Conservation (phyloP, 2,113 vertebrate species). For the Xiphophorus hellerii region DNA sequence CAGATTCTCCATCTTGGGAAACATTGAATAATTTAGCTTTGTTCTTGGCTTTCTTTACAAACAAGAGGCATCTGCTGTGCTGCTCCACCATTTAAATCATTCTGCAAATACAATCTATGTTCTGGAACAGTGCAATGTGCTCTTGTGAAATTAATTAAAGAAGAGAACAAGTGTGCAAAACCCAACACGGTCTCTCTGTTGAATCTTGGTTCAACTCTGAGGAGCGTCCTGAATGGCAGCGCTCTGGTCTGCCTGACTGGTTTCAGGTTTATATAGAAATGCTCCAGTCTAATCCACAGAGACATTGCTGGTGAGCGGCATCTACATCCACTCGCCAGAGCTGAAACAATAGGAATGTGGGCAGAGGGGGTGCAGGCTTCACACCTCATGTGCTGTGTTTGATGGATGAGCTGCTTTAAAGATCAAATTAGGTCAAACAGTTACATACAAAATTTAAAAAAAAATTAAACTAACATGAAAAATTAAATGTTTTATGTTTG, state of each 20-base stretch:
- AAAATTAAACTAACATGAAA: conserved; percentile 50
- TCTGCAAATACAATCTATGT: conserved; percentile 13
- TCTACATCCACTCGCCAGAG: conserved; percentile 53
- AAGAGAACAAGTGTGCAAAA: neutral
- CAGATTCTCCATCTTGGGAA: conserved; percentile 18
- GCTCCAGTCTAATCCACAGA: conserved; percentile 48
- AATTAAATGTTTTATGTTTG: conserved; percentile 60
- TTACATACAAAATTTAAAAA: conserved; percentile 65
- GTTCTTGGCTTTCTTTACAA: conserved; percentile 13
- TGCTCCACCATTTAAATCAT: conserved; percentile 16
- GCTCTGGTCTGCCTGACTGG: conserved; percentile 38
- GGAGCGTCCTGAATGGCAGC: conserved; percentile 26
- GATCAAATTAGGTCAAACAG: conserved; percentile 77
- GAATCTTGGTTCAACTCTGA: neutral
- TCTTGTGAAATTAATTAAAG: conserved; percentile 45
- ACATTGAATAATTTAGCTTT: conserved; percentile 45
- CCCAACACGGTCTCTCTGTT: neutral
- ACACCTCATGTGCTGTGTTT: conserved; percentile 76
- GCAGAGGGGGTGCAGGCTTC: conserved; percentile 70
- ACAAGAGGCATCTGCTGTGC: conserved; percentile 14
- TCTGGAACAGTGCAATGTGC: neutral
- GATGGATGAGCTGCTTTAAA: conserved; percentile 75
- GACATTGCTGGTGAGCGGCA: conserved; percentile 41
- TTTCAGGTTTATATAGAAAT: conserved; percentile 45
- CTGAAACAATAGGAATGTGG: conserved; percentile 36